A percentile compares a stretch with the other conserved stretches of the same genome.
phyloP scores from a whole-genome alignment of 2,797 vertebrate genomes.

The Sebastes reedi region DNA sequence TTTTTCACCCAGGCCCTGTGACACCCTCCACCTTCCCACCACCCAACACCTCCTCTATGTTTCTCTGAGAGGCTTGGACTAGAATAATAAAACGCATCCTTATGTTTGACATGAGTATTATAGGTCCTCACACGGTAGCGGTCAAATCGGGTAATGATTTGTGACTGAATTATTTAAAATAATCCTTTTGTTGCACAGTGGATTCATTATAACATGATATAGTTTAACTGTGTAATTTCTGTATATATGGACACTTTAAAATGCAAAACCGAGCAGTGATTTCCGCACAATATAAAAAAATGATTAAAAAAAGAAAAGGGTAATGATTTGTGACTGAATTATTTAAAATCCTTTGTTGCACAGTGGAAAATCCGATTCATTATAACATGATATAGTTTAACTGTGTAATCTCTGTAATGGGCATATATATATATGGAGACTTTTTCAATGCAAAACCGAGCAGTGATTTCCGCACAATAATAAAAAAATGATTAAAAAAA shows the following conservation, averaged over 20 bases:
- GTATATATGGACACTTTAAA: background rate
- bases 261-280: slow-evolving; percentile 4
- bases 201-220: background rate
- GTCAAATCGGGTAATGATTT: background rate
- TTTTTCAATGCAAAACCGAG: background rate
- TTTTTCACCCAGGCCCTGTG: slow-evolving; percentile 53
- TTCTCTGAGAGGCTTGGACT: slow-evolving; percentile 26
- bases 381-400: background rate
- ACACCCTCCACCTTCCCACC: slow-evolving; percentile 10
- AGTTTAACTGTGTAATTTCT: background rate
- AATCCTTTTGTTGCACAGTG: background rate
- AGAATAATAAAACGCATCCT: slow-evolving; percentile 56
- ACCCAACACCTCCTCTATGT: background rate
- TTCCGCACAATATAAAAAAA: slow-evolving; percentile 1
- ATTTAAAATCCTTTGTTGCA: slow-evolving; percentile 1
- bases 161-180: background rate
- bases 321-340: background rate
- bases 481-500: background rate
- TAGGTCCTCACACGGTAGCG: background rate
- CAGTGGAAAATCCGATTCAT: background rate
- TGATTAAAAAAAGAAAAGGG: background rate
- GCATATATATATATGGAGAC: background rate
- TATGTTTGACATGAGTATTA: slow-evolving; percentile 7
- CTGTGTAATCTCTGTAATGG: background rate
- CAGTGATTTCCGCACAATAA: slow-evolving; percentile 9